Conservation (phyloP, 2,888 invertebrate genomes). For the Drosophila mettleri region DNA sequence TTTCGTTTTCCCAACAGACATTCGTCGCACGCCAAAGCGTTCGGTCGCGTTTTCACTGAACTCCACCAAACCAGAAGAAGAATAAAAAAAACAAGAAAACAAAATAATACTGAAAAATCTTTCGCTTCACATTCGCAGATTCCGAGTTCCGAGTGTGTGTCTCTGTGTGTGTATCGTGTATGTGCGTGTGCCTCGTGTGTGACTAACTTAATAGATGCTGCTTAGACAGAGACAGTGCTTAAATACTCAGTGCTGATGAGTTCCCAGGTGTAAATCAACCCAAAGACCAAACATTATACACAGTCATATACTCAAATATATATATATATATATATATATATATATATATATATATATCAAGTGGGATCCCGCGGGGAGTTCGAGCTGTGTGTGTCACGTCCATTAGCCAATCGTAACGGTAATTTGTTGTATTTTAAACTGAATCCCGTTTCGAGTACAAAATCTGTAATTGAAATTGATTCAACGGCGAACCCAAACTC, state of each 20-base stretch:
- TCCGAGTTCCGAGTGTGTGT: slow-evolving; percentile 32
- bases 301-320: background rate
- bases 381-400: slow-evolving; percentile 8
- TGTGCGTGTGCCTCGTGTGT: slow-evolving; percentile 26
- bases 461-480: slow-evolving; percentile 74
- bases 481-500: slow-evolving; percentile 34
- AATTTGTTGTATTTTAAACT: slow-evolving; percentile 33
- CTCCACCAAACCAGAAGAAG: slow-evolving; percentile 1
- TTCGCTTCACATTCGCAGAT: slow-evolving; percentile 37
- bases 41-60: slow-evolving; percentile 64
- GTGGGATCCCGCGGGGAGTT: slow-evolving; percentile 13
- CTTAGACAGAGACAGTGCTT: slow-evolving; percentile 28
- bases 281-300: slow-evolving; percentile 19
- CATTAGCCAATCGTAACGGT: slow-evolving; percentile 34
- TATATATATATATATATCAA: slow-evolving; percentile 2
- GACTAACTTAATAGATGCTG: slow-evolving; percentile 55
- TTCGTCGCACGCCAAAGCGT: slow-evolving; percentile 68
- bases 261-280: slow-evolving; percentile 40
- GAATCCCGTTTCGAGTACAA: slow-evolving; percentile 53
- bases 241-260: slow-evolving; percentile 27
- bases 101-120: slow-evolving; percentile 11
- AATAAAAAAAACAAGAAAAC: slow-evolving; percentile 2
- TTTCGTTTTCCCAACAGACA: slow-evolving; percentile 74
- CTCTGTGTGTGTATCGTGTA: slow-evolving; percentile 16
- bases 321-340: no score